Evolutionary conservation across 2,888 invertebrate genomes (phyloP).

Genomic region (Agriotes lineatus): DNA sequence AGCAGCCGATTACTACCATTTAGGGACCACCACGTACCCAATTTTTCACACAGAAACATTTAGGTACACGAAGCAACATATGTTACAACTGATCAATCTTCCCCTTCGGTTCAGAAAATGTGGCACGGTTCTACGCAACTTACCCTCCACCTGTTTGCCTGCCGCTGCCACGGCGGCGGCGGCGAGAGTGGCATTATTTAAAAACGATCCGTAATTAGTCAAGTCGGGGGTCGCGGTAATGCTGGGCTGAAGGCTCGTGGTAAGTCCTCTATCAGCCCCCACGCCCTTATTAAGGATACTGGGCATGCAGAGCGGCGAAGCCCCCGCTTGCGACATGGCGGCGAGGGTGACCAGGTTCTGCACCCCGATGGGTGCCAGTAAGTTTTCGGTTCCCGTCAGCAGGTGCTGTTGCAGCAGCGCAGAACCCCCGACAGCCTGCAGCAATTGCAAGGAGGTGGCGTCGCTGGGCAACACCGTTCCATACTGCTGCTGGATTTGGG

Average conservation of each 20-base stretch:
- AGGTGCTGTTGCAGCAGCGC: slow-evolving; percentile 59
- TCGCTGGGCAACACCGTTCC: slow-evolving; percentile 73
- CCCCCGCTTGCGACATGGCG: slow-evolving; percentile 75
- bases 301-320: slow-evolving; percentile 66
- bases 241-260: slow-evolving; percentile 67
- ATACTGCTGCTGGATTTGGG: slow-evolving; percentile 75
- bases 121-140: slow-evolving; percentile 47
- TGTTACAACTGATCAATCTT: too few relatives aligned
- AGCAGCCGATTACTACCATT: too few relatives aligned
- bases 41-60: too few relatives aligned
- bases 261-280: slow-evolving; percentile 54
- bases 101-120: slow-evolving; percentile 24
- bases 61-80: too few relatives aligned
- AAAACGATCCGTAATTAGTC: slow-evolving; percentile 73
- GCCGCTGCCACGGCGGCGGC: slow-evolving; percentile 78
- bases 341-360: slow-evolving; percentile 93
- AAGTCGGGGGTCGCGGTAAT: slow-evolving; percentile 75
- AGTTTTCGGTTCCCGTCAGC: slow-evolving; percentile 65
- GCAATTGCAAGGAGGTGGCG: slow-evolving; percentile 63
- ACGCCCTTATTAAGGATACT: slow-evolving; percentile 68
- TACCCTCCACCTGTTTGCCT: slow-evolving; percentile 93
- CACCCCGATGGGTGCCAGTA: slow-evolving; percentile 85
- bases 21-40: too few relatives aligned
- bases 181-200: slow-evolving; percentile 79
- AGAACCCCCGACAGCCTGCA: slow-evolving; percentile 60